Conservation (phyloP, 35 echinoderm and acorn worm species). For the Heliocidaris tuberculata region DNA sequence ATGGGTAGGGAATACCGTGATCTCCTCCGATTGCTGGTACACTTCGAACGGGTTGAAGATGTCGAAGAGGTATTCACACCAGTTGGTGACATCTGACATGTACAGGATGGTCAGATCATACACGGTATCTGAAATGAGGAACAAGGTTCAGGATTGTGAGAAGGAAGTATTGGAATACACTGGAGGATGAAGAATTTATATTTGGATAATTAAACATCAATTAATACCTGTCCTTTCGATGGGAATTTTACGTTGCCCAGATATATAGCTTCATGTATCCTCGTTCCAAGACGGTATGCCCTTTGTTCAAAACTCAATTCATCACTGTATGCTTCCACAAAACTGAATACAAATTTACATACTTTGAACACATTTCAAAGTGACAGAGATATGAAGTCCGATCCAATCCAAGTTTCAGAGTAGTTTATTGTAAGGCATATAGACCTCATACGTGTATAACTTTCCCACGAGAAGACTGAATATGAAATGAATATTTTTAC, state of each 20-base stretch:
- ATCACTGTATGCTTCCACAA: not conserved
- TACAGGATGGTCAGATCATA: slow-evolving; percentile 91
- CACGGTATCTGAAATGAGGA: slow-evolving; percentile 39
- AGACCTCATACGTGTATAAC: not conserved
- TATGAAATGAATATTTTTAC: not conserved
- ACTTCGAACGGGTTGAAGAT: slow-evolving; percentile 80
- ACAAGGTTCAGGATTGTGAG: not conserved
- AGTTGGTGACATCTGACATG: slow-evolving; percentile 77
- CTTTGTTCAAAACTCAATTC: not conserved
- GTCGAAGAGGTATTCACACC: slow-evolving; percentile 97
- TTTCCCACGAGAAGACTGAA: not conserved
- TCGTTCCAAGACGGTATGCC: too few relatives aligned
- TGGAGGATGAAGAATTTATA: not conserved
- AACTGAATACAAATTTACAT: not conserved
- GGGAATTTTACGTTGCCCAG: too few relatives aligned
- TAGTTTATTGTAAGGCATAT: not conserved
- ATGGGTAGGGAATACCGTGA: slow-evolving; percentile 70
- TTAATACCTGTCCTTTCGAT: too few relatives aligned
- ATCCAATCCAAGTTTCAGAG: not conserved
- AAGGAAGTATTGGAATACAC: not conserved
- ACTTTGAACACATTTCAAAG: not conserved
- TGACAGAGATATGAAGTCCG: not conserved
- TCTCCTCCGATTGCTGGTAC: slow-evolving; percentile 83
- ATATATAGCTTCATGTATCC: too few relatives aligned
- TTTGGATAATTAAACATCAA: too few relatives aligned